These are phyloP conservation scores for Oxyura jamaicensis DNA, from an alignment of 2,113 vertebrate species.

Conservation along the genomic window DNA sequence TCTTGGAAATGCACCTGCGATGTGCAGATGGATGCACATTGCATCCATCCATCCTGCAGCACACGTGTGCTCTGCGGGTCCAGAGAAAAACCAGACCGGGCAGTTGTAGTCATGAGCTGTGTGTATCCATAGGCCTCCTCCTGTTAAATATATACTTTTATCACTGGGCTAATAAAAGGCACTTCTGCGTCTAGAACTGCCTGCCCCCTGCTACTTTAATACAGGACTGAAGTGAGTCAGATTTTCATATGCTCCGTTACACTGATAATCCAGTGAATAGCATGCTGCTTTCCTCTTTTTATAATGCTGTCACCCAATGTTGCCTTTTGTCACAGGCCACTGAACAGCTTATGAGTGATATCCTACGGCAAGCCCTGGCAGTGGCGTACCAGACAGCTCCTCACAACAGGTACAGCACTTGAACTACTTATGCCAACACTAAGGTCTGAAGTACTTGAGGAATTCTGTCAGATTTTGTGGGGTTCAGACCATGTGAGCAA, in stretches of 20 bases:
- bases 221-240: not conserved
- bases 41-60: not conserved
- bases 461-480: not conserved
- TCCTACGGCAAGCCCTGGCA: constrained; percentile 91
- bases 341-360: constrained; percentile 91
- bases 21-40: not conserved
- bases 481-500: not conserved
- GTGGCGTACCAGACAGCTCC: constrained; percentile 86
- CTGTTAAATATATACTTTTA: not conserved
- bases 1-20: not conserved
- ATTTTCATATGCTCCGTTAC: not conserved
- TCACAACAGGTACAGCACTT: constrained; percentile 88
- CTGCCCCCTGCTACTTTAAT: not conserved
- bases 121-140: not conserved
- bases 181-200: not conserved
- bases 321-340: constrained; percentile 82
- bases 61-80: not conserved
- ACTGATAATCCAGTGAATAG: not conserved
- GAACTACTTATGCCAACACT: not conserved
- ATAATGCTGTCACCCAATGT: not conserved
- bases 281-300: not conserved
- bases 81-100: not conserved
- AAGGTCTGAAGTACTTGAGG: not conserved
- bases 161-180: not conserved
- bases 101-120: not conserved